Base-by-base conservation (phyloP, 1,140 invertebrate genomes). In the Drosophila erecta region DNA sequence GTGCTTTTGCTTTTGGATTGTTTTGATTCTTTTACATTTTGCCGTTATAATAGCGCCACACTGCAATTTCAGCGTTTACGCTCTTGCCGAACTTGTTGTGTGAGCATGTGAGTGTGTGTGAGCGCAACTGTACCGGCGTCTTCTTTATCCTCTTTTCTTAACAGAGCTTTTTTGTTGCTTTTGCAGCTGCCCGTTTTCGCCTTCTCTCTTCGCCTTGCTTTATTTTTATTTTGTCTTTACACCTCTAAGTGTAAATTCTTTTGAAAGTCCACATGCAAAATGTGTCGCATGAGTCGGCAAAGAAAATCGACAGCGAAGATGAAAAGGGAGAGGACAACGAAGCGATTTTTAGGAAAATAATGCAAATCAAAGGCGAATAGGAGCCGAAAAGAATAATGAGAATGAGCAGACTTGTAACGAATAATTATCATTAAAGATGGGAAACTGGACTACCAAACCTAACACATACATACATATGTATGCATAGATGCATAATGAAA, bases 71-170 rank as follows among this genome's bases (percentile, higher is more conserved):
- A 11, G 35, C 53, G 27, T 59, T 30, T 22, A 30, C 55, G 20
- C 46, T 22, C 24, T 50, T 22, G n/a, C 20, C 30, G 10, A 30
- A 33, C 24, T 35, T 12, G 22, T n/a, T 38, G 17, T 27, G 33
- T 57, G 15, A 40, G 24, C 22, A 20, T 44, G 20, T 58, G 41
- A 12, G 37, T 60, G 55, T 70, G 51, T 81, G 44, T 65, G 57
- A 65, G 77, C 61, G 81, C 65, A 76, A 87, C 81, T 85, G 81
- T 87, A 87, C 81, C 55, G 17, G 44, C 49, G 71, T 85, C 81
- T 70, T 81, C 43, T 27, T 17, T 67, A 35, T 64, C 22, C 22
- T 27, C n/a, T 20, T 27, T 17, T 49, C 64, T 11, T 67, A 11
- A 40, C 14, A 8, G 12, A 33, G 27, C 17, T 62, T n/a, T n/a